phyloP scores from a whole-genome alignment of 2,113 vertebrate genomes.

The Jaculus jaculus region DNA sequence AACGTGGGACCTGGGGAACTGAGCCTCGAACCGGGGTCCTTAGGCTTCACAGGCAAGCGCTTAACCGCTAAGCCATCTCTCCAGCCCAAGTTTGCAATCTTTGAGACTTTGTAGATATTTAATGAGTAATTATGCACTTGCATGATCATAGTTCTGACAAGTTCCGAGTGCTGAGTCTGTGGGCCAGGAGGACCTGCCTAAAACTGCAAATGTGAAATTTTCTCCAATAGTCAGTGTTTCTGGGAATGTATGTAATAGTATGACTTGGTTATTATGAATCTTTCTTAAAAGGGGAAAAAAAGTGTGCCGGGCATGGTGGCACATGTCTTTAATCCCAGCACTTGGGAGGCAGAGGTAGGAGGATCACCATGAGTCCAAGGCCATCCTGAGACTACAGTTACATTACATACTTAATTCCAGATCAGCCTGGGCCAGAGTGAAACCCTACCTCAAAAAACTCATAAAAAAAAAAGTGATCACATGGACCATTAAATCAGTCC shows the following conservation, averaged over 20 bases:
- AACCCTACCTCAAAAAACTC: no score
- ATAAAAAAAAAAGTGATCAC: not conserved
- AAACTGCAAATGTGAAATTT: conserved; percentile 19
- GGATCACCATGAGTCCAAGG: no score
- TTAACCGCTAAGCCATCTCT: no score
- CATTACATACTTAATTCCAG: no score
- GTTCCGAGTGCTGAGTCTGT: not conserved
- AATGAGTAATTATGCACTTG: not conserved
- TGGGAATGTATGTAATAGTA: not conserved
- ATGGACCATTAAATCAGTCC: not conserved
- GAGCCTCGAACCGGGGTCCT: no score
- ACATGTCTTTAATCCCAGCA: no score
- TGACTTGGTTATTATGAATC: conserved; percentile 25
- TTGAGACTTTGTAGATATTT: not conserved
- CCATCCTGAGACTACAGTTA: no score
- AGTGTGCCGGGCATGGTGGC: no score
- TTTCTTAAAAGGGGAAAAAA: not conserved
- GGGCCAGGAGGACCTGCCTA: not conserved
- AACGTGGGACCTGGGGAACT: no score
- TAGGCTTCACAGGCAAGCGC: no score
- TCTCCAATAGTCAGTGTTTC: not conserved
- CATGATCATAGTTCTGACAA: not conserved
- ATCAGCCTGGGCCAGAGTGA: no score
- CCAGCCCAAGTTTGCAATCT: conserved; percentile 6
- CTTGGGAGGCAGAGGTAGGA: no score